These are phyloP conservation scores for Etheostoma perlongum DNA, from an alignment of 2,797 vertebrate species.

Conservation along the genomic window DNA sequence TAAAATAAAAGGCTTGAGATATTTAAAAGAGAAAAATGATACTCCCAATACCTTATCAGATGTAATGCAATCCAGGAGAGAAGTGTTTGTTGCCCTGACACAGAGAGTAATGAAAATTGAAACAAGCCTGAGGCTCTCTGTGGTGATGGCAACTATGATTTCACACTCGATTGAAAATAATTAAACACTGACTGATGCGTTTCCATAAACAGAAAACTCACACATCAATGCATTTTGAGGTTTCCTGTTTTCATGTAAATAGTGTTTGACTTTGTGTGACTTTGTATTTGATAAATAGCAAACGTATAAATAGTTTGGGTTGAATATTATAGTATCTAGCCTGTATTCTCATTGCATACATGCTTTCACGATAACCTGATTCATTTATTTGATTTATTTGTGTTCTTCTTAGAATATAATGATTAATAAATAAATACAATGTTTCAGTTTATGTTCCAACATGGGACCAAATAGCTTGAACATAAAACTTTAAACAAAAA, in stretches of 20 bases:
- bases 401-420: background rate
- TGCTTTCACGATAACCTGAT: background rate
- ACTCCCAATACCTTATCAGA: constrained; percentile 42
- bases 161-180: constrained; percentile 60
- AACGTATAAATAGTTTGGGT: constrained; percentile 3
- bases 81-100: constrained; percentile 9
- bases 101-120: constrained; percentile 45
- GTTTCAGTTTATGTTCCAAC: background rate
- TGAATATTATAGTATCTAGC: background rate
- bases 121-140: background rate
- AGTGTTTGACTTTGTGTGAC: background rate
- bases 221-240: background rate
- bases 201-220: constrained; percentile 25
- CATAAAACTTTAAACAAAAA: background rate
- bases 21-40: constrained; percentile 67
- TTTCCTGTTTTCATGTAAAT: constrained; percentile 25
- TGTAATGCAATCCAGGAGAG: constrained; percentile 49
- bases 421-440: background rate
- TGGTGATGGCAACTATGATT: constrained; percentile 47
- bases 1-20: constrained; percentile 61
- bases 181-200: constrained; percentile 33
- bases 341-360: background rate
- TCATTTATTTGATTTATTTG: background rate
- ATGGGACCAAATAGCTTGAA: background rate
- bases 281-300: constrained; percentile 20